Base-by-base conservation (phyloP, 35 echinoderm and acorn worm genomes). In the Chiridota heheva region DNA sequence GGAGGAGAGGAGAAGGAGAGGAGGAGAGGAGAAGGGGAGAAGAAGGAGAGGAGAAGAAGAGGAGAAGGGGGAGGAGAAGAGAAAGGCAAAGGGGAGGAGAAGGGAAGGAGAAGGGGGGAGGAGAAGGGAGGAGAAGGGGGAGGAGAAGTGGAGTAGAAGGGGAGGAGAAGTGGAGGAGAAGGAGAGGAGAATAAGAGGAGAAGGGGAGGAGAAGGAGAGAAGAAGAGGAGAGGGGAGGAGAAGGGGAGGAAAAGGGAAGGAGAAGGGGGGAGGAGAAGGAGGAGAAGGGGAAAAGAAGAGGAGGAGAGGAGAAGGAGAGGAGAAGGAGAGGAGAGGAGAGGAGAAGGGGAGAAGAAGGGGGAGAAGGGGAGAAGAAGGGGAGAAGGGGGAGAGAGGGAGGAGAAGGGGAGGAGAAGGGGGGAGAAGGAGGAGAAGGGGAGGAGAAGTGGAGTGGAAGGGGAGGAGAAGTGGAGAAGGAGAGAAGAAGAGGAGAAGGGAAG, bases 321-420 rank as follows among this genome's bases (percentile, higher is more conserved):
- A 51, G 47, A 51, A n/a, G n/a, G 10, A 65, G 7, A 65, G 30
- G 61, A 8, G 8, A 65, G 61, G 29, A 29, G 10, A 18, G 30
- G n/a, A n/a, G 48, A n/a, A 53, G 48, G 48, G n/a, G 48, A n/a
- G n/a, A n/a, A 10, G 48, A 53, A n/a, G n/a, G n/a, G 48, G n/a
- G 22, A 22, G 22, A 53, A 22, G 22, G 22, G 48, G 22, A 53
- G 48, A 53, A 53, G 48, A 53, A 53, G 48, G 22, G 22, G 48
- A 53, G 22, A n/a, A 53, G n/a, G 48, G n/a, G n/a, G n/a, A 53
- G 48, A 53, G n/a, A 53, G n/a, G 48, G n/a, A 53, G 48, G n/a
- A 53, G 48, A 53, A 53, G n/a, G n/a, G 10, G n/a, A 53, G 48
- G n/a, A 53, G 48, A 53, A 53, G n/a, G 48, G n/a, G n/a, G 48